Percentiles rank a stretch among this genome's conserved stretches.
Conservation (phyloP, 2,113 vertebrate species). For the Ciconia maguari region DNA sequence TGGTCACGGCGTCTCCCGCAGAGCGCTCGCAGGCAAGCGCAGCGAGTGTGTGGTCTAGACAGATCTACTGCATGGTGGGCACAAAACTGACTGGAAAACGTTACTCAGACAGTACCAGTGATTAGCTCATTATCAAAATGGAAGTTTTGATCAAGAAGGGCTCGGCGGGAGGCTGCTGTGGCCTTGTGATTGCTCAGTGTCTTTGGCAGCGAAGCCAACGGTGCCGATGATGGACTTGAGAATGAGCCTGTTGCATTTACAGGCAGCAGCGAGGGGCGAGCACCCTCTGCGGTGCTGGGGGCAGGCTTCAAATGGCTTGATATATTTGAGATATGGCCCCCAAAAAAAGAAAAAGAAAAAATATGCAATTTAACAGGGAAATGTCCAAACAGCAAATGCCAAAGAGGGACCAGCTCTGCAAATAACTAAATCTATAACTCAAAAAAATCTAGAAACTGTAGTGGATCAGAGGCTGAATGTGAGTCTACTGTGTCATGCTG, state of each 20-base stretch:
- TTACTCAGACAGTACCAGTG: not conserved
- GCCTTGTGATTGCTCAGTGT: not conserved
- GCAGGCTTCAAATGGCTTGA: not conserved
- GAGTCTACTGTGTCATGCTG: not conserved
- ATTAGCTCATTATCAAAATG: conserved; percentile 33
- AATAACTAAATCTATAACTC: not conserved
- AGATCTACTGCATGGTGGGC: not conserved
- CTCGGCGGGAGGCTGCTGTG: not conserved
- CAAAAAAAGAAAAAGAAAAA: not conserved
- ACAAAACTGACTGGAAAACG: not conserved
- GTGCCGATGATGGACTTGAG: not conserved
- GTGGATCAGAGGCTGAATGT: not conserved
- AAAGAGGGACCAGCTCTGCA: not conserved
- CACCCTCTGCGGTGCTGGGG: not conserved
- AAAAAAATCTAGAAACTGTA: not conserved
- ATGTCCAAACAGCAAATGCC: not conserved
- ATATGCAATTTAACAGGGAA: not conserved
- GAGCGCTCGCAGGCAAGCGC: not conserved
- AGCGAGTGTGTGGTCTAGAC: conserved; percentile 53
- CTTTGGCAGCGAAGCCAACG: not conserved
- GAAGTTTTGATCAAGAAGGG: conserved; percentile 1
- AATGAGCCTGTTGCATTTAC: not conserved
- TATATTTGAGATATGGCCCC: not conserved
- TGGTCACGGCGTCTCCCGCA: conserved; percentile 1
- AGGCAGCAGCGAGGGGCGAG: not conserved